These are phyloP conservation scores for Diploptera punctata DNA, from an alignment of 2,888 invertebrate species.

Conservation along the genomic window DNA sequence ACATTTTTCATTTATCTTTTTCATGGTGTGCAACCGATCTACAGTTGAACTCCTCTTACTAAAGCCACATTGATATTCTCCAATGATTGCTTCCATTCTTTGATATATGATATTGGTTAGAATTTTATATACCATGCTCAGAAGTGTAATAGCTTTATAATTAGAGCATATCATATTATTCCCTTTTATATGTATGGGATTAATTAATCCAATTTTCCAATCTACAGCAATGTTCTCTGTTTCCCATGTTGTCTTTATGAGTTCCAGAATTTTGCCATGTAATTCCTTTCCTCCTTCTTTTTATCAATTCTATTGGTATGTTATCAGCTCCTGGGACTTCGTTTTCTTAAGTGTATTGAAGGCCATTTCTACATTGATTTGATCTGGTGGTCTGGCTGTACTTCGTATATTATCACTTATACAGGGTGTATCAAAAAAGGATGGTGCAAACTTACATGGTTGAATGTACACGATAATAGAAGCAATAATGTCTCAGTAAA, in stretches of 20 bases:
- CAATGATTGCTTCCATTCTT: too few relatives aligned
- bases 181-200: neutral
- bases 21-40: neutral
- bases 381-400: neutral
- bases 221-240: neutral
- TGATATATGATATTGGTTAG: too few relatives aligned
- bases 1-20: neutral
- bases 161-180: too few relatives aligned
- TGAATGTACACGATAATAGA: too few relatives aligned
- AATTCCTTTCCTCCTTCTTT: neutral
- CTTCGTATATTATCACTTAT: neutral
- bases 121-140: neutral
- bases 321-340: neutral
- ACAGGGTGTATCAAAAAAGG: too few relatives aligned
- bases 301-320: neutral
- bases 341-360: neutral
- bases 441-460: too few relatives aligned
- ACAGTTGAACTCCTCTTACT: neutral
- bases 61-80: too few relatives aligned
- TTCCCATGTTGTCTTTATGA: neutral
- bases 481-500: too few relatives aligned
- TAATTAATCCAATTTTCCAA: neutral
- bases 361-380: neutral
- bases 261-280: neutral
- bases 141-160: too few relatives aligned